Evolutionary conservation across 2,113 vertebrate species (phyloP), one percentile per base, ranked within the genome.

Genomic region (Glaucidium brasilianum): DNA sequence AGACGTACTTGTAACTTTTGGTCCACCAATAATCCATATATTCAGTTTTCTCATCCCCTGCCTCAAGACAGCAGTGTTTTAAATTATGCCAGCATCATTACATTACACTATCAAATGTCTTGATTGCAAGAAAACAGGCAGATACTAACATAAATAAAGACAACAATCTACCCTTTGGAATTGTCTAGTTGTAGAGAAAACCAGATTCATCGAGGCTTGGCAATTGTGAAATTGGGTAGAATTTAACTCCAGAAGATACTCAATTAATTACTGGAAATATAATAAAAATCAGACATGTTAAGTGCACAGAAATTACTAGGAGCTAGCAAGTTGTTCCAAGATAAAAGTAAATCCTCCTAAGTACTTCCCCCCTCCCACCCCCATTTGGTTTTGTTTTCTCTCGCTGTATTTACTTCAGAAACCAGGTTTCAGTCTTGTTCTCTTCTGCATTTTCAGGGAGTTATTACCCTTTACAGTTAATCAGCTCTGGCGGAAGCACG

Each of bases 261-360:
- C 49, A 63, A 41, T 88, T 90, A 86, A 88, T 94, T 78, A 85
- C 73, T 59, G 37, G 66, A 73, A 95, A 78, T 32, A 81, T 10
- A 58, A 81, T 72, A 92, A 94, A 95, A 85, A 77, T 15, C 55
- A 79, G 84, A 85, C 77, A 81, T 10, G 3, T 89, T 95, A 95
- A 94, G 62, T 34, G 45, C 80, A 41, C 27, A 78, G 77, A 81
- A 78, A 91, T 92, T 88, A 68, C 66, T 2, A 21, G 45, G 27
- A 64, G 55, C 35, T 25, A 60, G 52, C 86, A 77, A 67, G 34
- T 66, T 37, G 39, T 45, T 86, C 63, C 16, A 26, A 49, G 74
- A 90, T n/a, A 43, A 12, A 84, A 84, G 43, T 64, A 90, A 94
- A 82, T 91, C 71, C 53, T 50, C 23, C 3, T 53, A 45, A 86